A percentile compares a stretch with the other conserved stretches of the same genome.
Evolutionary conservation across 2,888 invertebrate species (phyloP).

Genomic region (Microdon myrmicae): DNA sequence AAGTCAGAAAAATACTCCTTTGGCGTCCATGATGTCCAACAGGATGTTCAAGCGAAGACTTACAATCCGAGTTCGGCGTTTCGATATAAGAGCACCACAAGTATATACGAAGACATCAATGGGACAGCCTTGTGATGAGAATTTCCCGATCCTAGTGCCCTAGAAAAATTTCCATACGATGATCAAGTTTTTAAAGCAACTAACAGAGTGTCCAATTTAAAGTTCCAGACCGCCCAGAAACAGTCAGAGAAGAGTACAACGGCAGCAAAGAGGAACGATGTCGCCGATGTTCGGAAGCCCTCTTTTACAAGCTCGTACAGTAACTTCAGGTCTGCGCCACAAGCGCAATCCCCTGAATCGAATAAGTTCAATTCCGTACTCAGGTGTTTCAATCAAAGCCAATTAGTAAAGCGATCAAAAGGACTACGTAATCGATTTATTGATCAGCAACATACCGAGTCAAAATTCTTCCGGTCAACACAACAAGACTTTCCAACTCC

Average conservation of each 20-base stretch:
- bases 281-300: slow-evolving; percentile 59
- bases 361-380: slow-evolving; percentile 25
- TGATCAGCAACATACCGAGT: slow-evolving; percentile 42
- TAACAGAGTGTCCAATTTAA: slow-evolving; percentile 39
- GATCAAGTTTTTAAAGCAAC: slow-evolving; percentile 51
- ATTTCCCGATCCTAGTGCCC: slow-evolving; percentile 31
- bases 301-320: too few species aligned
- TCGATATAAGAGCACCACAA: slow-evolving; percentile 57
- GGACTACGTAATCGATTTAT: slow-evolving; percentile 29
- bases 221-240: slow-evolving; percentile 56
- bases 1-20: slow-evolving; percentile 58
- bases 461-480: slow-evolving; percentile 27
- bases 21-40: slow-evolving; percentile 56
- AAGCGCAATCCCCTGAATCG: slow-evolving; percentile 42
- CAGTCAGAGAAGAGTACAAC: slow-evolving; percentile 57
- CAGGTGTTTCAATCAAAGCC: slow-evolving; percentile 36
- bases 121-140: slow-evolving; percentile 53
- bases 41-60: slow-evolving; percentile 64
- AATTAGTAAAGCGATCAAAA: slow-evolving; percentile 10
- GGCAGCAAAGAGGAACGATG: slow-evolving; percentile 61
- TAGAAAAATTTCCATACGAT: slow-evolving; percentile 50
- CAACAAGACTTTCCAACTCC: slow-evolving; percentile 32
- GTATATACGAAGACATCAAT: slow-evolving; percentile 54
- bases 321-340: slow-evolving; percentile 36
- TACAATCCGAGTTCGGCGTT: slow-evolving; percentile 61